Evolutionary conservation across 2,888 invertebrate species (phyloP).

Genomic region (Lithodes maja): DNA sequence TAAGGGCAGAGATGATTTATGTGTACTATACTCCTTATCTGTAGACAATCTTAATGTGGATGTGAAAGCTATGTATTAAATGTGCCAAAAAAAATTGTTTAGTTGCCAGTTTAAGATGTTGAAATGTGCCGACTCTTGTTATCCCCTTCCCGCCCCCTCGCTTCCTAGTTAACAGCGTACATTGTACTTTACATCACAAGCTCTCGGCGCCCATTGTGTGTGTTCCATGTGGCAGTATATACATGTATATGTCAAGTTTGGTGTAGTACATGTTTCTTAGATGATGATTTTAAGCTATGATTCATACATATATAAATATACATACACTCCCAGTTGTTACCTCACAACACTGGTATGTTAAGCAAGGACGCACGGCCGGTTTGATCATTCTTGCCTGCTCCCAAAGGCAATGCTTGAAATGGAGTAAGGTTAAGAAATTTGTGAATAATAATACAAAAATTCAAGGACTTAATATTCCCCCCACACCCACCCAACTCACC

Average conservation of each 20-base stretch:
- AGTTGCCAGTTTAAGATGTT: slow-evolving; percentile 57
- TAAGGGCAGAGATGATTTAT: slow-evolving; percentile 46
- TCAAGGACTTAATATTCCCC: slow-evolving; percentile 45
- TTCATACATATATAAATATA: neutral
- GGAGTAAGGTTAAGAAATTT: slow-evolving; percentile 56
- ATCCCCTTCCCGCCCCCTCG: slow-evolving; percentile 43
- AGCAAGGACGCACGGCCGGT: slow-evolving; percentile 22
- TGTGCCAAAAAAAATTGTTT: slow-evolving; percentile 58
- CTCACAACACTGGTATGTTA: slow-evolving; percentile 36
- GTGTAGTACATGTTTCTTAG: slow-evolving; percentile 52
- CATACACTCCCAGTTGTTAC: slow-evolving; percentile 39
- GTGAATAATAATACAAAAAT: slow-evolving; percentile 43
- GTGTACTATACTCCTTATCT: slow-evolving; percentile 60
- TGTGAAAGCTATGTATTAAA: slow-evolving; percentile 65
- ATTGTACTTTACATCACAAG: slow-evolving; percentile 51
- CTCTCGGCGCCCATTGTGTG: slow-evolving; percentile 47
- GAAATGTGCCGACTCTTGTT: slow-evolving; percentile 38
- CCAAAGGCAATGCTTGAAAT: slow-evolving; percentile 38
- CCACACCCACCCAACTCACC: neutral
- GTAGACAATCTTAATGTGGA: slow-evolving; percentile 66
- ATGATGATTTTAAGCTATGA: slow-evolving; percentile 42
- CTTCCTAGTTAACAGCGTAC: slow-evolving; percentile 37
- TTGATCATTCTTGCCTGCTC: slow-evolving; percentile 30
- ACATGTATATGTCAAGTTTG: slow-evolving; percentile 48
- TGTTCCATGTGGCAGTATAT: slow-evolving; percentile 58